Conservation (phyloP, 2,797 vertebrate genomes). For the Podarcis siculus region DNA sequence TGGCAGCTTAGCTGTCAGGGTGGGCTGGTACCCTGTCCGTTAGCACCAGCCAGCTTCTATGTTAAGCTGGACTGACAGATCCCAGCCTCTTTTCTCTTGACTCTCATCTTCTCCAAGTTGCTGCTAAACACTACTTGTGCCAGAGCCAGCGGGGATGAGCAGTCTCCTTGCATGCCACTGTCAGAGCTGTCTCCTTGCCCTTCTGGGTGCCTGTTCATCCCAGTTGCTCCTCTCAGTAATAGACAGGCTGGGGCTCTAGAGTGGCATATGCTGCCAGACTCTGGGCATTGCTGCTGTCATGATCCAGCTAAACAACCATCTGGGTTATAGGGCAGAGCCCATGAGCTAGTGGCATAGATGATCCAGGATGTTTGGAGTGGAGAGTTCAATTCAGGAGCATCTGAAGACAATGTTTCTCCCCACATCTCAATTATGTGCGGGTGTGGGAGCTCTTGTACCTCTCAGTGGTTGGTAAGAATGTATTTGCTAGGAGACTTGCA, state of each 20-base stretch:
- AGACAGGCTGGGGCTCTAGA: background rate
- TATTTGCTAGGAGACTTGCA: too few relatives aligned
- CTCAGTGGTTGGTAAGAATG: too few relatives aligned
- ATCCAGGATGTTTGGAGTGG: background rate
- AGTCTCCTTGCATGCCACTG: background rate
- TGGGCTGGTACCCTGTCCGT: background rate
- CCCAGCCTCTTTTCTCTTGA: constrained; percentile 52
- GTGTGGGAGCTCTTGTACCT: too few relatives aligned
- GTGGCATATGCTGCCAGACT: background rate
- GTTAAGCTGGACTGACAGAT: constrained; percentile 46
- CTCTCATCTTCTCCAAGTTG: background rate
- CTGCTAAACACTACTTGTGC: constrained; percentile 24
- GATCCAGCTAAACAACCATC: background rate
- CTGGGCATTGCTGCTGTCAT: too few relatives aligned
- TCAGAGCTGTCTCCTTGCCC: background rate
- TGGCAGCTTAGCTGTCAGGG: background rate
- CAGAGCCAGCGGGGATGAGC: background rate
- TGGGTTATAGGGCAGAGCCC: background rate
- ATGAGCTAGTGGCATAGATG: background rate
- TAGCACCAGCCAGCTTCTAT: background rate
- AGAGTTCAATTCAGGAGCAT: background rate
- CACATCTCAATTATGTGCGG: too few relatives aligned
- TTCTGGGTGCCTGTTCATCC: background rate
- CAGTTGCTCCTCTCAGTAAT: background rate
- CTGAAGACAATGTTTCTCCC: background rate